These are phyloP conservation scores for Biston stratarius DNA, from an alignment of 2,888 invertebrate species.

Conservation along the genomic window DNA sequence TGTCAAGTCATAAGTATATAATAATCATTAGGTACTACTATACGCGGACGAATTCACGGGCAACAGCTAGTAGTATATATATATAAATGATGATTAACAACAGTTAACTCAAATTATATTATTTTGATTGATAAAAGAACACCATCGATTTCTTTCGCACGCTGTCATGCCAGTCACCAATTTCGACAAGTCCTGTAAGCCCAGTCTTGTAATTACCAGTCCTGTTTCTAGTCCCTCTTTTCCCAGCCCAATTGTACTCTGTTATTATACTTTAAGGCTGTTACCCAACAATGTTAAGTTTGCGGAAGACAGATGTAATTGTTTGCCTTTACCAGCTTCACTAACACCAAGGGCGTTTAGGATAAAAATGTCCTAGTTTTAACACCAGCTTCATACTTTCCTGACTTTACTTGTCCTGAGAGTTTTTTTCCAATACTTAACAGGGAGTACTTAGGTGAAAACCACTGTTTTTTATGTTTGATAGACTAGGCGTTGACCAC, in stretches of 20 bases:
- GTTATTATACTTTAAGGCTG: constrained; percentile 25
- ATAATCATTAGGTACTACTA: no score
- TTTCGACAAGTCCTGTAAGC: no score
- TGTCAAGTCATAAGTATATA: no score
- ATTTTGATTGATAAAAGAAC: neutral
- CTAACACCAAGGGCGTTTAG: neutral
- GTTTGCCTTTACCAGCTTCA: constrained; percentile 25
- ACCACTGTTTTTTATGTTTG: no score
- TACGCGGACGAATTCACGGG: no score
- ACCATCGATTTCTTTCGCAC: neutral
- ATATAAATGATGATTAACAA: no score
- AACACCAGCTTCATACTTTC: neutral
- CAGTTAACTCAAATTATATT: no score
- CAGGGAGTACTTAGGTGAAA: no score
- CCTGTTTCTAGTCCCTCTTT: constrained; percentile 3
- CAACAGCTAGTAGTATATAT: no score
- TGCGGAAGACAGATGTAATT: constrained; percentile 19
- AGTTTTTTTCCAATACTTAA: no score
- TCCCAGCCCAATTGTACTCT: constrained; percentile 21
- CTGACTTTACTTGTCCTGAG: neutral
- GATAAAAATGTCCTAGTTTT: constrained; percentile 3
- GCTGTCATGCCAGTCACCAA: neutral
- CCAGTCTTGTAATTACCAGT: neutral
- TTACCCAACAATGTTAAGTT: constrained; percentile 28
- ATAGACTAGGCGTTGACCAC: no score